phyloP scores from a whole-genome alignment of 2,888 invertebrate genomes.

The Baccha elongata region DNA sequence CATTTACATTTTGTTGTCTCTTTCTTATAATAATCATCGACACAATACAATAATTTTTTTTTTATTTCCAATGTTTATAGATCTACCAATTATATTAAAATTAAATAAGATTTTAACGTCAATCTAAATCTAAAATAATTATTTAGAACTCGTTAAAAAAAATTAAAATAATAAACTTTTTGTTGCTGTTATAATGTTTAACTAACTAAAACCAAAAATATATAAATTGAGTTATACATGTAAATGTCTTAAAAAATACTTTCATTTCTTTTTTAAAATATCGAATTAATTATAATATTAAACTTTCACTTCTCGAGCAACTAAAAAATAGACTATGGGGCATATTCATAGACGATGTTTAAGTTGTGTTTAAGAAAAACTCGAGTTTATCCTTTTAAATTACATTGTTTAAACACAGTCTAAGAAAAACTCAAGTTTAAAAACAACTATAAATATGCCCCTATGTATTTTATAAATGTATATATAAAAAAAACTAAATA shows the following conservation, averaged over 20 bases:
- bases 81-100: not conserved
- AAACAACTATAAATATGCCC: no score
- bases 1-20: conserved; percentile 66
- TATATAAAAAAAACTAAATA: not conserved
- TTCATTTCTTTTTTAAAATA: not conserved
- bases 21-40: conserved; percentile 59
- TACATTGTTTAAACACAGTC: not conserved
- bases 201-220: conserved; percentile 10
- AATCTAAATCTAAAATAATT: conserved; percentile 14
- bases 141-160: conserved; percentile 36
- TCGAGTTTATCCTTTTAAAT: no score
- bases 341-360: no score
- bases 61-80: conserved; percentile 2
- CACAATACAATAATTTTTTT: conserved; percentile 52
- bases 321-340: no score
- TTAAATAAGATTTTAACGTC: conserved; percentile 29
- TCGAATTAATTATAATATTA: conserved; percentile 7
- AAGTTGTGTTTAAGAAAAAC: no score
- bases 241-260: conserved; percentile 41
- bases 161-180: conserved; percentile 47
- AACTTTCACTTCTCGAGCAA: conserved; percentile 4
- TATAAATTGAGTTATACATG: conserved; percentile 11
- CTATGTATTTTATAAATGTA: not conserved
- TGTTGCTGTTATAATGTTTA: conserved; percentile 27
- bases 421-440: no score